Conservation (phyloP, 2,888 invertebrate genomes). For the Latrodectus elegans region DNA sequence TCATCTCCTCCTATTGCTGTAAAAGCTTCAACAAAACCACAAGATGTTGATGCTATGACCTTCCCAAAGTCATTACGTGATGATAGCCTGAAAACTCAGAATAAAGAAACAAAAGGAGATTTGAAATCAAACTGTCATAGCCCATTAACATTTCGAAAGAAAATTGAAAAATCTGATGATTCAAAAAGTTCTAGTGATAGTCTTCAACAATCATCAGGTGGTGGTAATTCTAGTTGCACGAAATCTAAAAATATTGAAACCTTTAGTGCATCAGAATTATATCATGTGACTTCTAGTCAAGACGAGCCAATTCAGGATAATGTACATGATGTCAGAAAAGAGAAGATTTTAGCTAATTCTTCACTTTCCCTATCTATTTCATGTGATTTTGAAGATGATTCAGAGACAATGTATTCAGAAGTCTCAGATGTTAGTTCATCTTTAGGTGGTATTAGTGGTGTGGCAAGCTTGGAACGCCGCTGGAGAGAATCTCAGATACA, state of each 20-base stretch:
- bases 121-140: constrained; percentile 4
- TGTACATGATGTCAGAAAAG: constrained; percentile 36
- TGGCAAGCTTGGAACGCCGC: constrained; percentile 40
- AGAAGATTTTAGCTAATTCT: constrained; percentile 32
- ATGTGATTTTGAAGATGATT: constrained; percentile 68
- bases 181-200: constrained; percentile 52
- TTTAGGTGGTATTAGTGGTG: constrained; percentile 40
- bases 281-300: constrained; percentile 38
- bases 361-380: constrained; percentile 45
- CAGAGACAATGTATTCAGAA: constrained; percentile 70
- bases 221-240: constrained; percentile 7
- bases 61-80: constrained; percentile 54
- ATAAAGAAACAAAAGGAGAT: constrained; percentile 14
- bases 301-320: constrained; percentile 45
- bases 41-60: constrained; percentile 68
- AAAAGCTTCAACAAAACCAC: constrained; percentile 69
- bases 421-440: constrained; percentile 69
- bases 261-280: constrained; percentile 57
- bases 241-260: constrained; percentile 46
- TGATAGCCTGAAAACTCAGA: constrained; percentile 17
- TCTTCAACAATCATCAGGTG: constrained; percentile 12
- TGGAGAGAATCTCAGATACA: constrained; percentile 58
- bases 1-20: constrained; percentile 45
- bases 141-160: constrained; percentile 5
- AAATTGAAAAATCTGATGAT: constrained; percentile 42